Evolutionary conservation across 2,888 invertebrate genomes (phyloP).

Genomic region (Chymomyza amoena): DNA sequence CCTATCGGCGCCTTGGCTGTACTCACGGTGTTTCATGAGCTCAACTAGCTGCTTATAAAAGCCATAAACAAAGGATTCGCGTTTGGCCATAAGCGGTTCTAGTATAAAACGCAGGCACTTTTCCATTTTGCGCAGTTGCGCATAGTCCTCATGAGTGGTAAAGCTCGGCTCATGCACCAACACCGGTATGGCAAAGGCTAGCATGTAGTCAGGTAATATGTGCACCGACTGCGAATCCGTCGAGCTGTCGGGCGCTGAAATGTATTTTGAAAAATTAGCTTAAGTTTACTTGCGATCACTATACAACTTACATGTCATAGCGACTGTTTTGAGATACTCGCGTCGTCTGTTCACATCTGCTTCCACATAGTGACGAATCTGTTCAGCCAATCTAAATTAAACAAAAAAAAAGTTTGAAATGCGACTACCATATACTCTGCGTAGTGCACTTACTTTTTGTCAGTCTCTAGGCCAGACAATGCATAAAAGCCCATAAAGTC

Average conservation of each 20-base stretch:
- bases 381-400: slow-evolving; percentile 69
- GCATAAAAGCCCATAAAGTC: slow-evolving; percentile 98
- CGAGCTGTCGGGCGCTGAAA: slow-evolving; percentile 63
- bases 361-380: slow-evolving; percentile 89
- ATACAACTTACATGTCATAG: slow-evolving; percentile 79
- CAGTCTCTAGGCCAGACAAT: slow-evolving; percentile 92
- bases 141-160: slow-evolving; percentile 86
- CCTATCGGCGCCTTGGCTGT: slow-evolving; percentile 87
- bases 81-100: slow-evolving; percentile 95
- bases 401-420: slow-evolving; percentile 71
- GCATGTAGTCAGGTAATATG: slow-evolving; percentile 97
- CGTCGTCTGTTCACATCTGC: slow-evolving; percentile 93
- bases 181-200: slow-evolving; percentile 97
- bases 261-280: background rate
- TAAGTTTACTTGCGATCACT: background rate
- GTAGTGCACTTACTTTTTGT: slow-evolving; percentile 82
- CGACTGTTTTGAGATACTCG: slow-evolving; percentile 93
- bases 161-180: slow-evolving; percentile 95
- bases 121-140: slow-evolving; percentile 87
- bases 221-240: slow-evolving; percentile 85
- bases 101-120: slow-evolving; percentile 96
- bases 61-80: slow-evolving; percentile 95
- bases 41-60: slow-evolving; percentile 97
- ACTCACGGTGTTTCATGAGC: slow-evolving; percentile 96
- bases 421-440: background rate